A percentile compares a stretch with the other conserved stretches of the same genome.
These are phyloP conservation scores for Spheniscus mendiculus DNA, from an alignment of 2,113 vertebrate genomes.

Conservation along the genomic window DNA sequence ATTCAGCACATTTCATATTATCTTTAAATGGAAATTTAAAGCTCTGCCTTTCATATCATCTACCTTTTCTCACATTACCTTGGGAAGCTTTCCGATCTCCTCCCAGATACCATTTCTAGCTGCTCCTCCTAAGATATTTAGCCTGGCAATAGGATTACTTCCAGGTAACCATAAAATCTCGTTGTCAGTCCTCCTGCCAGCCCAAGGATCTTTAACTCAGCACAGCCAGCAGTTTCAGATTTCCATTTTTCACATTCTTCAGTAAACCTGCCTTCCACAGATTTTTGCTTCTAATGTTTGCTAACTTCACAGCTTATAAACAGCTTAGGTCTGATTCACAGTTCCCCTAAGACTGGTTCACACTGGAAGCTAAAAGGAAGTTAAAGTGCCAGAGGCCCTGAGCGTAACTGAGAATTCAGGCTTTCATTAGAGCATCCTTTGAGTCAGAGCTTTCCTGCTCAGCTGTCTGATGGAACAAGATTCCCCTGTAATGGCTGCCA, in stretches of 20 bases:
- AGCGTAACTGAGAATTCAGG: neutral
- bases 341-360: neutral
- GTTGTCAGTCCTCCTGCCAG: neutral
- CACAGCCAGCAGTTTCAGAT: neutral
- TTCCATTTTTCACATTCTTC: neutral
- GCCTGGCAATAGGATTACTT: neutral
- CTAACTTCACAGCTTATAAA: constrained; percentile 39
- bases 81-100: neutral
- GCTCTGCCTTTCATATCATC: neutral
- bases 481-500: neutral
- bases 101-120: neutral
- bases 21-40: neutral
- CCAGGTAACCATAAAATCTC: neutral
- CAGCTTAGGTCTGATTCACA: constrained; percentile 2
- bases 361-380: constrained; percentile 2
- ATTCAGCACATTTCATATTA: neutral
- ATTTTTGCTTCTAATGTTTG: constrained; percentile 27
- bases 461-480: neutral
- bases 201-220: neutral
- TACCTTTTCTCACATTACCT: neutral
- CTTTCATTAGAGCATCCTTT: constrained; percentile 13
- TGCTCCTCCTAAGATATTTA: neutral
- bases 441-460: neutral
- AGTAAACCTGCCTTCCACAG: neutral
- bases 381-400: neutral